Evolutionary conservation across 2,797 vertebrate genomes (phyloP).

Genomic region (Protonibea diacanthus): DNA sequence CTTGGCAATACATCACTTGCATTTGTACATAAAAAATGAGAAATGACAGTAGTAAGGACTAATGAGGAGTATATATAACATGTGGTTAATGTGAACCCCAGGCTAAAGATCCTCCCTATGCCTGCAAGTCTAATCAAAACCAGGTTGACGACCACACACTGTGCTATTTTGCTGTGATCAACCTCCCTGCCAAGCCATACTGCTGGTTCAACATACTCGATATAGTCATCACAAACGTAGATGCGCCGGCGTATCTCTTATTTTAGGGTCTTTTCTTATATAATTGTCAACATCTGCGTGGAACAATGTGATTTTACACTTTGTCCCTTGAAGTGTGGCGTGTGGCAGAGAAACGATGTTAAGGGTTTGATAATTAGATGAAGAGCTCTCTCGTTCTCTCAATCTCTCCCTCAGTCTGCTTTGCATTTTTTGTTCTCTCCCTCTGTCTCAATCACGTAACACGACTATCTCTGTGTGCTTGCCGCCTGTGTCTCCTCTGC

Average conservation of each 20-base stretch:
- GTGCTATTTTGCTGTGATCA: not conserved
- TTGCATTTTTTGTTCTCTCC: slow-evolving; percentile 54
- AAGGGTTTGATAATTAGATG: slow-evolving; percentile 74
- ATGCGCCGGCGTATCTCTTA: slow-evolving; percentile 18
- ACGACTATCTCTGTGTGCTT: slow-evolving; percentile 58
- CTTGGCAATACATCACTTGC: too few species aligned
- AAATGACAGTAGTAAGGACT: too few species aligned
- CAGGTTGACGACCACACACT: slow-evolving; percentile 23
- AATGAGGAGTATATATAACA: not conserved
- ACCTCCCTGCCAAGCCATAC: not conserved
- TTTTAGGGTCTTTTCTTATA: slow-evolving; percentile 54
- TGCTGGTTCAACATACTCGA: slow-evolving; percentile 7
- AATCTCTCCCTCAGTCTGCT: slow-evolving; percentile 45
- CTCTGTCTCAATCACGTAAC: slow-evolving; percentile 64
- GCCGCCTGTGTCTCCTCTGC: slow-evolving; percentile 68
- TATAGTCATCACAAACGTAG: slow-evolving; percentile 43
- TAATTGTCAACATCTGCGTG: slow-evolving; percentile 68
- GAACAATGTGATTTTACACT: slow-evolving; percentile 66
- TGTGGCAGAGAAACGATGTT: slow-evolving; percentile 47
- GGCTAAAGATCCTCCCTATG: not conserved
- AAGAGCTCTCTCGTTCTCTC: slow-evolving; percentile 50
- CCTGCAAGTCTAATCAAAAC: slow-evolving; percentile 23
- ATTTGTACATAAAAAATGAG: too few species aligned
- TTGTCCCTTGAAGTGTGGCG: slow-evolving; percentile 65
- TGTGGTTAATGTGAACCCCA: slow-evolving; percentile 16